Evolutionary conservation across 2,113 vertebrate species (phyloP), one percentile per base, ranked within the genome.

Genomic region (Hemiprocne comata): DNA sequence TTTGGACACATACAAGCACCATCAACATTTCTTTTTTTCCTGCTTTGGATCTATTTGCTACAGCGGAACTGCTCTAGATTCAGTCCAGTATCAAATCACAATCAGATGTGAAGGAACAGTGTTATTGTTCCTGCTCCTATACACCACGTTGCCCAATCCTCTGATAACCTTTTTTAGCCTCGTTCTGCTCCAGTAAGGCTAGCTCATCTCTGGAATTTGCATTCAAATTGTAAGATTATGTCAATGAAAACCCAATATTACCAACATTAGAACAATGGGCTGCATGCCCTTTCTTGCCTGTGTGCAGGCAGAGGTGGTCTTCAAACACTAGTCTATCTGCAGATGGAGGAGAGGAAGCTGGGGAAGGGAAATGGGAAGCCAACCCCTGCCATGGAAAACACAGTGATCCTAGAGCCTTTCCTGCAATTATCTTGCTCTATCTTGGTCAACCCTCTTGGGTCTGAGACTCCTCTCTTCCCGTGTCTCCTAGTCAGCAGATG

Each of bases 71-170:
- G 53, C 73, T 72, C 86, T 69, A 91, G 57, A 89, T 65, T 85
- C 76, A 53, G 34, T 31, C 61, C 84, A 82, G 70, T 79, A 82
- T 76, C 40, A 82, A 91, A 96, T 94, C 73, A 87, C 28, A 87
- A 44, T 89, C 86, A 93, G 33, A 94, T 86, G 90, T 64, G 38
- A 17, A 76, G 6, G 46, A 84, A 86, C 4, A 86, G 34, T 5
- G 18, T 60, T 77, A 61, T 81, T 1, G 0, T 67, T 93, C 76
- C 70, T 85, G 28, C 53, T 80, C 26, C 48, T 48, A 23, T 31
- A 50, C n/a, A 33, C 26, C 9, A 28, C 44, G 58, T 57, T 92
- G 84, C 72, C 72, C 60, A 90, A 16, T 44, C 38, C 53, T 73
- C 55, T 55, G 71, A 80, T 67, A 91, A 74, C 78, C 51, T 55